Evolutionary conservation across 2,113 vertebrate genomes (phyloP).

Genomic region (Varanus komodoensis): DNA sequence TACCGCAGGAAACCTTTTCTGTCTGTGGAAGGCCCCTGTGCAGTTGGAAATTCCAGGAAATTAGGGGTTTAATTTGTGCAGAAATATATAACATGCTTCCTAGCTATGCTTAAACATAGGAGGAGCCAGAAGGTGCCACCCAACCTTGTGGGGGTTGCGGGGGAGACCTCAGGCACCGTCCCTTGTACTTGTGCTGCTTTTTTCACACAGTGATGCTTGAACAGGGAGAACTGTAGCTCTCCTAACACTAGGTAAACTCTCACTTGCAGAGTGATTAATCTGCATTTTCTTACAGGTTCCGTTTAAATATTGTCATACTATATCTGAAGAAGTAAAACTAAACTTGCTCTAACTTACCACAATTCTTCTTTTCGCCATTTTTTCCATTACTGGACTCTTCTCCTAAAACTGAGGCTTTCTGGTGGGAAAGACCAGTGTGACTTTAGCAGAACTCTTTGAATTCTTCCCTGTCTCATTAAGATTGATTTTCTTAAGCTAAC

Average conservation of each 20-base stretch:
- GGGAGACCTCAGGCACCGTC: neutral
- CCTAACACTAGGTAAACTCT: neutral
- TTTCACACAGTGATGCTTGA: neutral
- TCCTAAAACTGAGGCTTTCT: conserved; percentile 3
- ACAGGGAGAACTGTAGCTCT: neutral
- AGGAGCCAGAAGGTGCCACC: neutral
- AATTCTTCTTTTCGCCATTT: conserved; percentile 9
- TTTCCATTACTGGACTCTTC: neutral
- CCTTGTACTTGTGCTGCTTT: neutral
- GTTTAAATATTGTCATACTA: conserved; percentile 12
- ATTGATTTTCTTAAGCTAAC: neutral
- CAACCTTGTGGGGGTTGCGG: neutral
- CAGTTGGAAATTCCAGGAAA: too few species aligned
- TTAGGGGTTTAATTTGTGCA: too few species aligned
- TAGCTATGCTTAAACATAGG: neutral
- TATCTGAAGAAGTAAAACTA: conserved; percentile 22
- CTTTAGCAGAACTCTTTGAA: conserved; percentile 21
- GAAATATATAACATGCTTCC: neutral
- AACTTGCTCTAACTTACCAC: neutral
- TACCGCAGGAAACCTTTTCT: too few species aligned
- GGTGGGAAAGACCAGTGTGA: conserved; percentile 19
- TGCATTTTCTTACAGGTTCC: neutral
- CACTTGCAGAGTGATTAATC: neutral
- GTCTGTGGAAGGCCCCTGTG: too few species aligned
- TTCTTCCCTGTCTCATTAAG: neutral